These are phyloP conservation scores for Scomber scombrus DNA, from an alignment of 2,113 vertebrate species.

Conservation along the genomic window DNA sequence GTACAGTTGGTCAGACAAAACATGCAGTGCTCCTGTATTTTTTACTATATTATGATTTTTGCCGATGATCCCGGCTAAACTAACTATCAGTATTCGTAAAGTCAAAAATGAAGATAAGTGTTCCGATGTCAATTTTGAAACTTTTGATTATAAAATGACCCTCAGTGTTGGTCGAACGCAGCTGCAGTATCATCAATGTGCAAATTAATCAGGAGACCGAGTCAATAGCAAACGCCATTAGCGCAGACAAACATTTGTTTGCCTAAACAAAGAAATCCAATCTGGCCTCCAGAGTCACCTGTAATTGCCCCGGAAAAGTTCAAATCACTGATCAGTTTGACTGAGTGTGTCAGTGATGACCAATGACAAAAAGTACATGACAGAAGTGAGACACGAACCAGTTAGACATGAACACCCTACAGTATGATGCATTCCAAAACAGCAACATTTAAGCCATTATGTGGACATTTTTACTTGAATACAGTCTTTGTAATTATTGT, in stretches of 20 bases:
- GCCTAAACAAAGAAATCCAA: conserved; percentile 46
- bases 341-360: neutral
- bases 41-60: too few relatives aligned
- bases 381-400: neutral
- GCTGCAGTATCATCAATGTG: conserved; percentile 42
- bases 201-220: conserved; percentile 32
- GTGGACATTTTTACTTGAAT: too few relatives aligned
- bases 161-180: conserved; percentile 8
- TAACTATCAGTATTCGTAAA: neutral
- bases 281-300: conserved; percentile 11
- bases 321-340: neutral
- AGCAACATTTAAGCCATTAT: too few relatives aligned
- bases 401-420: too few relatives aligned
- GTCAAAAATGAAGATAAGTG: neutral
- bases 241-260: conserved; percentile 54
- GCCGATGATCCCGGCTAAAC: neutral
- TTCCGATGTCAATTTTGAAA: neutral
- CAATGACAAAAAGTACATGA: neutral
- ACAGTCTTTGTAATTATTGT: too few relatives aligned
- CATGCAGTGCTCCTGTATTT: too few relatives aligned
- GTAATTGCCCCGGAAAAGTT: neutral
- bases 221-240: conserved; percentile 59
- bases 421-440: too few relatives aligned
- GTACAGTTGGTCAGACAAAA: too few relatives aligned
- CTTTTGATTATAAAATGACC: neutral